phyloP scores from a whole-genome alignment of 2,888 invertebrate species.

The Parthenolecanium corni region DNA sequence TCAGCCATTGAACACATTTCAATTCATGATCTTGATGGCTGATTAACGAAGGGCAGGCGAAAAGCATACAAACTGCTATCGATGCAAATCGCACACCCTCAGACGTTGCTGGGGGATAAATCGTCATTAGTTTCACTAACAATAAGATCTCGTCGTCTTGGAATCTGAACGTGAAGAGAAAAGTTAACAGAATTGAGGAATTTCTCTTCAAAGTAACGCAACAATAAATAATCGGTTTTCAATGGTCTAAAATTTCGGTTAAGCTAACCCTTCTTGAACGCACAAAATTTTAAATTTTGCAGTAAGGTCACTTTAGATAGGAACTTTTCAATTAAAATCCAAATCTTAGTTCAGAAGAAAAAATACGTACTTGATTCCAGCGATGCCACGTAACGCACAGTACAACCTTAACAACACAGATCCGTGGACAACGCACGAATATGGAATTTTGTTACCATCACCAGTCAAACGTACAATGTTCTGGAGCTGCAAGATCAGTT shows the following conservation, averaged over 20 bases:
- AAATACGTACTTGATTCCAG: constrained; percentile 64
- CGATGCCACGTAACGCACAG: constrained; percentile 84
- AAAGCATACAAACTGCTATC: constrained; percentile 82
- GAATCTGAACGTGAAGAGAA: constrained; percentile 45
- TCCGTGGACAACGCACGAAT: constrained; percentile 64
- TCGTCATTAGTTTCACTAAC: constrained; percentile 72
- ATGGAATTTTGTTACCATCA: constrained; percentile 48
- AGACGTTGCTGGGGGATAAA: constrained; percentile 77
- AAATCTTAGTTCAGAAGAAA: not conserved
- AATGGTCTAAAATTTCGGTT: not conserved
- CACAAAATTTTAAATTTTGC: not conserved
- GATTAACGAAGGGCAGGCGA: constrained; percentile 82
- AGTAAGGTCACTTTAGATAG: not conserved
- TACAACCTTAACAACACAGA: constrained; percentile 81
- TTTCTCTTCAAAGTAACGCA: not conserved
- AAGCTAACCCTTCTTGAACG: not conserved
- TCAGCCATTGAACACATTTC: constrained; percentile 81
- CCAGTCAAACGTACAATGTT: constrained; percentile 51
- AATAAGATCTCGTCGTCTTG: constrained; percentile 83
- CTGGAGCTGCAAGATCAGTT: constrained; percentile 60
- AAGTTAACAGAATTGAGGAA: not conserved
- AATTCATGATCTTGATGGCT: constrained; percentile 64
- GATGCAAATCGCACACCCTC: constrained; percentile 89
- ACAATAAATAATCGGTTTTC: not conserved
- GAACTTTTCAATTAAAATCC: not conserved